Evolutionary conservation across 2,113 vertebrate species (phyloP).

Genomic region (Piprites chloris): DNA sequence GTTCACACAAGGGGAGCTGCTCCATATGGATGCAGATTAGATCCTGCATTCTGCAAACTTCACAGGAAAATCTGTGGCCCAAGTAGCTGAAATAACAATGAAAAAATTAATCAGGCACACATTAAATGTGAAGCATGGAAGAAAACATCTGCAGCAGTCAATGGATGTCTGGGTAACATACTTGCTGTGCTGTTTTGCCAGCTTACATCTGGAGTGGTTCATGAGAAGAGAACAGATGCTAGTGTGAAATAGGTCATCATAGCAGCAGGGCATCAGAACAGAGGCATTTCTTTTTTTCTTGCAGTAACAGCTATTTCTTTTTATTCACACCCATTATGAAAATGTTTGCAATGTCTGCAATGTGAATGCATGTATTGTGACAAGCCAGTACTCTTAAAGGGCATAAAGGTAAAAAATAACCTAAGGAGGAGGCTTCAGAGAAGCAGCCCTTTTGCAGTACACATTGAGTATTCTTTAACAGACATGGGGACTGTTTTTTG

Average conservation of each 20-base stretch:
- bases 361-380: neutral
- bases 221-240: conserved; percentile 57
- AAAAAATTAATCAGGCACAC: neutral
- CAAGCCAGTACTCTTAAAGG: neutral
- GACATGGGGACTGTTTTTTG: neutral
- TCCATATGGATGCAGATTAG: neutral
- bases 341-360: conserved; percentile 42
- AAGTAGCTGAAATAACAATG: conserved; percentile 1
- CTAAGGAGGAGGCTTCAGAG: neutral
- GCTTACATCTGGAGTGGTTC: conserved; percentile 57
- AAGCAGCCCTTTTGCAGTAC: neutral
- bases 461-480: neutral
- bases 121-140: neutral
- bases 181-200: neutral
- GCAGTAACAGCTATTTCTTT: conserved; percentile 45
- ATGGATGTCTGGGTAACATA: neutral
- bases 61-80: neutral
- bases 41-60: neutral
- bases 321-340: conserved; percentile 60
- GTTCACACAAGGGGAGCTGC: neutral
- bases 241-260: conserved; percentile 63
- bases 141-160: conserved; percentile 15
- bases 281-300: conserved; percentile 17
- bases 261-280: conserved; percentile 37
- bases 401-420: neutral